Base-by-base conservation (phyloP, 2,797 vertebrate genomes). In the Acanthopagrus latus region DNA sequence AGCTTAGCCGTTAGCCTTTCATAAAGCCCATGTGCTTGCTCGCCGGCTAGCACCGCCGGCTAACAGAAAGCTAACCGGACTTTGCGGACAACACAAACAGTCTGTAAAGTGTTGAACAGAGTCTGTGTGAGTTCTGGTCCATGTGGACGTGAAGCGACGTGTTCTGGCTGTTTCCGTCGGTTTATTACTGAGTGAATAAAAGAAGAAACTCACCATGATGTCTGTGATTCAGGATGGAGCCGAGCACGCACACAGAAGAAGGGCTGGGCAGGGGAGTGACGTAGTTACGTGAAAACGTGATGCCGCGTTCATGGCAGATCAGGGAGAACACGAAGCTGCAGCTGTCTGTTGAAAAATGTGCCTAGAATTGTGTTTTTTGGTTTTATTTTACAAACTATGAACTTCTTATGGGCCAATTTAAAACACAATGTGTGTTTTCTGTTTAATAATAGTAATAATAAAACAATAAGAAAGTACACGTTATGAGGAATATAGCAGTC, bases 161-260 rank as follows among this genome's bases (percentile, higher is more conserved):
- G 0, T 1, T 25, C 1, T 3, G 2, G 4, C 0, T 0, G 2
- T 2, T 11, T 9, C 0, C 0, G 0, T 3, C 0, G 0, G 2
- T 0, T 17, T 0, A 27, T 2, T 52, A 14, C 0, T 4, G 0
- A 4, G 16, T 0, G 47, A 83, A 46, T 57, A 9, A 0, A 0
- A 0, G 64, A 2, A 41, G 13, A 74, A 67, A 3, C 90, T 91
- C 80, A 94, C 93, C 93, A 94, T 94, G 88, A 92, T 92, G 89
- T 58, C 74, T 82, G 67, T 7, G 69, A 18, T n/a, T 78, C 59
- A 7, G 48, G 41, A 1, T 59, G 56, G n/a, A 82, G 86, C 77
- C 8, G 62, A 2, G 74, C 74, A 80, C 81, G 71, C 76, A 52
- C 58, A 76, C 59, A 75, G 60, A 54, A 84, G 82, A 87, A 89